Percentiles rank a stretch among this genome's conserved stretches.
These are phyloP conservation scores for Hylaeus volcanicus DNA, from an alignment of 1,140 invertebrate genomes.

Conservation along the genomic window DNA sequence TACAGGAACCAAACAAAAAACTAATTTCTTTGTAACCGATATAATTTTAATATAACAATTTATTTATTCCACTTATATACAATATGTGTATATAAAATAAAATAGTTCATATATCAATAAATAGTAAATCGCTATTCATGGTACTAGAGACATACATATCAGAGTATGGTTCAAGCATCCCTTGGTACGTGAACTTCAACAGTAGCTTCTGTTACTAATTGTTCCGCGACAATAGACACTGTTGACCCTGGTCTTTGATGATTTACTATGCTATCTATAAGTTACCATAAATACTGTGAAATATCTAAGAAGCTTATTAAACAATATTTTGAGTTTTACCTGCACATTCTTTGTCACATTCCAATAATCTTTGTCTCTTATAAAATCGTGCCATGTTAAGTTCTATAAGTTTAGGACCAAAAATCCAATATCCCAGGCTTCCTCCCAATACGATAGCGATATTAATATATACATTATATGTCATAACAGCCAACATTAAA, in stretches of 20 bases:
- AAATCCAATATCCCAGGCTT: constrained; percentile 86
- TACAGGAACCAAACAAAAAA: not conserved
- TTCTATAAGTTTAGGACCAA: constrained; percentile 78
- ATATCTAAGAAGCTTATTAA: not conserved
- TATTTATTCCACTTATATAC: not conserved
- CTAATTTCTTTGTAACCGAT: not conserved
- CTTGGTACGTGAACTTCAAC: constrained; percentile 64
- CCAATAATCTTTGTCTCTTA: constrained; percentile 47
- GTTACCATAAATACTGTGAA: not conserved
- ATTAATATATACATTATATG: constrained; percentile 91
- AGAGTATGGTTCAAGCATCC: not conserved
- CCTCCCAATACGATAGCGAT: constrained; percentile 88
- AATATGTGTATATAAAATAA: constrained; percentile 18
- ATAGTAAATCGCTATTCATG: not conserved
- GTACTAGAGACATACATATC: not conserved
- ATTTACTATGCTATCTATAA: constrained; percentile 65
- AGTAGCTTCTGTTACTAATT: constrained; percentile 67
- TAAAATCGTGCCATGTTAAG: constrained; percentile 67
- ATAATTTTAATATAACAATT: constrained; percentile 1
- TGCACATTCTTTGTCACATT: constrained; percentile 72
- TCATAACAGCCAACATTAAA: constrained; percentile 95
- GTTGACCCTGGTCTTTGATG: constrained; percentile 67
- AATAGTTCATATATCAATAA: constrained; percentile 2
- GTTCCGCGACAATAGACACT: constrained; percentile 68
- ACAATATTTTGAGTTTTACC: constrained; percentile 61